These are phyloP conservation scores for Octodonta nipae DNA, from an alignment of 2,888 invertebrate genomes.

Conservation along the genomic window DNA sequence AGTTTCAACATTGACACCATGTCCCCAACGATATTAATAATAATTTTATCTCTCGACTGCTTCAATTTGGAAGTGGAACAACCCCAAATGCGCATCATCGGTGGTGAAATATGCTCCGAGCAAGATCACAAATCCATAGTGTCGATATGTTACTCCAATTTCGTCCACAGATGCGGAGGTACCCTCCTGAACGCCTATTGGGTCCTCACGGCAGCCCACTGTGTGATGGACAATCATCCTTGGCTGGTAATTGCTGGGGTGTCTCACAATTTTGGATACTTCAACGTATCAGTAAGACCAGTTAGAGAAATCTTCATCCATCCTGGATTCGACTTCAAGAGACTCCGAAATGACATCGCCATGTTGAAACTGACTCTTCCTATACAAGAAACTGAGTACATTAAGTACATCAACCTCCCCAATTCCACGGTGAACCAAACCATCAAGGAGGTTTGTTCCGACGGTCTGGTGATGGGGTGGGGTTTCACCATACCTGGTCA, in stretches of 20 bases:
- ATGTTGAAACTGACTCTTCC: neutral
- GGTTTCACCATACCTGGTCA: neutral
- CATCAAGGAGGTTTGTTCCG: neutral
- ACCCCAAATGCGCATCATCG: no score
- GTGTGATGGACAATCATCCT: neutral
- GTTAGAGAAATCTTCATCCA: slow-evolving; percentile 5
- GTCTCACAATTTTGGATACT: neutral
- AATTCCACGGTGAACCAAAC: neutral
- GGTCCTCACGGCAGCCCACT: slow-evolving; percentile 2
- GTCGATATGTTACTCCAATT: neutral
- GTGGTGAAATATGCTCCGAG: neutral
- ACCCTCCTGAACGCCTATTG: neutral
- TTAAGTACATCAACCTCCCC: neutral
- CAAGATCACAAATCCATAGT: neutral
- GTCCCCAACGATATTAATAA: no score
- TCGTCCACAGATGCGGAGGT: neutral
- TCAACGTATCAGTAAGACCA: no score
- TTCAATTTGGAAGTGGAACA: no score
- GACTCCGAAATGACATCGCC: no score
- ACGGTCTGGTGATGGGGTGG: slow-evolving; percentile 4
- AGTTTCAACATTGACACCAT: no score
- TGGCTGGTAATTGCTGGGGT: no score
- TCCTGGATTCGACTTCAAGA: no score
- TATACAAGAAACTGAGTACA: neutral
- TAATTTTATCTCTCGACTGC: no score